A percentile compares a stretch with the other conserved stretches of the same genome.
These are phyloP conservation scores for Dorcus hopei DNA, from an alignment of 2,888 invertebrate species.

Conservation along the genomic window DNA sequence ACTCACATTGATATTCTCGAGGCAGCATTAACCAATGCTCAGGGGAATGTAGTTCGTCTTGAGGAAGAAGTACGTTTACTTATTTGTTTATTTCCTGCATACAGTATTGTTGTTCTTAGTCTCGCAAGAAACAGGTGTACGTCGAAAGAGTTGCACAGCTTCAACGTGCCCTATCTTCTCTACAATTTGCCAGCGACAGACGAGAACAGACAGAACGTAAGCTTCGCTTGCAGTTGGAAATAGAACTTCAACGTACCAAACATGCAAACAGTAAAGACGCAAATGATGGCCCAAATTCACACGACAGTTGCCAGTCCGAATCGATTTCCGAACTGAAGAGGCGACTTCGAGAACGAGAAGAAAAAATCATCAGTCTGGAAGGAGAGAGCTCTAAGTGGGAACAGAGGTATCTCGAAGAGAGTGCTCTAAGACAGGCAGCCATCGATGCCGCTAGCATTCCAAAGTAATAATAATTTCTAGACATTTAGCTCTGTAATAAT, in stretches of 20 bases:
- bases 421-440: conserved; percentile 73
- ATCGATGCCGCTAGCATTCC: conserved; percentile 77
- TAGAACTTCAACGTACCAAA: conserved; percentile 68
- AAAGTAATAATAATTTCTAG: conserved; percentile 50
- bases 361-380: conserved; percentile 70
- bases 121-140: conserved; percentile 79
- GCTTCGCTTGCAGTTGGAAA: conserved; percentile 78
- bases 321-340: conserved; percentile 61
- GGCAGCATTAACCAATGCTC: conserved; percentile 86
- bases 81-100: neutral
- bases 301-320: conserved; percentile 49
- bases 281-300: conserved; percentile 1
- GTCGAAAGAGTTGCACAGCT: conserved; percentile 82
- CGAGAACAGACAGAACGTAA: conserved; percentile 83
- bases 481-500: conserved; percentile 7
- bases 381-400: conserved; percentile 84
- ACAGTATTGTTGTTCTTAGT: conserved; percentile 49
- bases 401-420: conserved; percentile 79
- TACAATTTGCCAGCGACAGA: conserved; percentile 80
- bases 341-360: conserved; percentile 64
- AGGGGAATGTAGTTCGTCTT: conserved; percentile 79
- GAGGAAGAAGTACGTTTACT: conserved; percentile 73
- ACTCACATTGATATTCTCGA: conserved; percentile 91
- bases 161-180: conserved; percentile 74
- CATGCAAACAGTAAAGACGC: conserved; percentile 34